These are phyloP conservation scores for Pseudorhiza aurosa DNA, from an alignment of 30 jellyfish, hydroid and myxozoan species.

Conservation along the genomic window DNA sequence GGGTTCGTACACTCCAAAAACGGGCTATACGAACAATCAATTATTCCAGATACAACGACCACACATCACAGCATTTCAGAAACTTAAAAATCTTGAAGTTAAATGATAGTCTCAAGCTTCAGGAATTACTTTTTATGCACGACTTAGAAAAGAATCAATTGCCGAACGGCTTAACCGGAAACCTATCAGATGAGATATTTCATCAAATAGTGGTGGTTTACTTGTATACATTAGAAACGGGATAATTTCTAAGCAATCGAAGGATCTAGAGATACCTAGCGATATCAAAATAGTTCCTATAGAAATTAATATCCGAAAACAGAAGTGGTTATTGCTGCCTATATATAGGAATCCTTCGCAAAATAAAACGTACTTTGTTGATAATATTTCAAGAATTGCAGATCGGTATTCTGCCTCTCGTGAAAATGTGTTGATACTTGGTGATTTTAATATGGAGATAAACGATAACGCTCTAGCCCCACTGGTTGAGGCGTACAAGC, in stretches of 20 bases:
- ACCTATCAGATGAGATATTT: slow-evolving; percentile 31
- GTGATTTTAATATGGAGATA: slow-evolving; percentile 39
- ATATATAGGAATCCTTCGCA: slow-evolving; percentile 27
- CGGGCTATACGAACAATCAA: no score
- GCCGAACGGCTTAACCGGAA: no score
- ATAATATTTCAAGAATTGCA: not conserved
- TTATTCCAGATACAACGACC: no score
- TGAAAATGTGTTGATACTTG: slow-evolving; percentile 7
- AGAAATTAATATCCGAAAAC: slow-evolving; percentile 13
- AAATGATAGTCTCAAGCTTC: no score
- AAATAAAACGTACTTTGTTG: not conserved
- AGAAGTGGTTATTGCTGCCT: slow-evolving; percentile 21
- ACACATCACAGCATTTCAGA: no score
- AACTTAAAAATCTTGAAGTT: no score
- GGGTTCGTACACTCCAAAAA: no score
- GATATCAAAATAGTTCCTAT: slow-evolving; percentile 16
- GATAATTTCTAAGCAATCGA: slow-evolving; percentile 5
- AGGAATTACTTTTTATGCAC: no score
- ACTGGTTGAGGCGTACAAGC: not conserved
- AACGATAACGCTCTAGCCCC: not conserved
- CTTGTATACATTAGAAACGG: slow-evolving; percentile 21
- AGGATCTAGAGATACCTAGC: not conserved
- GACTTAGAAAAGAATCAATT: no score
- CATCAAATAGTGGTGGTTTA: slow-evolving; percentile 41
- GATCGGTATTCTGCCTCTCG: not conserved